Base-by-base conservation (phyloP, 2,113 vertebrate species). In the Alexandromys fortis region DNA sequence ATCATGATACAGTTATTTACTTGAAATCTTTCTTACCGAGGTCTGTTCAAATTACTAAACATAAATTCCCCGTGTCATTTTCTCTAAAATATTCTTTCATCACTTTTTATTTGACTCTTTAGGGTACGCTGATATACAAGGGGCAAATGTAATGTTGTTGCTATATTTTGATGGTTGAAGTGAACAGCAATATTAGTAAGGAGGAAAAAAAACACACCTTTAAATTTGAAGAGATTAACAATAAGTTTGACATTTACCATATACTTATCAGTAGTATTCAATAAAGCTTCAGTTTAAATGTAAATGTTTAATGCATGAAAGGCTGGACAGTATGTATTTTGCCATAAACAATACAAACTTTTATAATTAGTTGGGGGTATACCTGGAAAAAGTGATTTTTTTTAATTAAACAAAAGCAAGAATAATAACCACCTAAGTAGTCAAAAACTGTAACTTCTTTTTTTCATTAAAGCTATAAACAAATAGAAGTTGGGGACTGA, bases 221-320 rank as follows among this genome's bases (percentile, higher is more conserved):
- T 81, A 91, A 67, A 76, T 49, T 77, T 35, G 88, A 89, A 61
- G 72, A 28, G 7, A 33, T 87, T 94, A 77, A 96, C 55, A 86
- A 77, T 91, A 91, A 95, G 76, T 42, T 72, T 96, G 79, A 95
- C 65, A 96, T 94, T 96, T 96, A 96, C 47, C 21, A 92, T 89
- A 86, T 0, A 65, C 16, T 95, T 94, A 92, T 67, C 24, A 47
- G 42, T 89, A 45, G 63, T 76, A 93, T 22, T 83, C 93, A 95
- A 58, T 95, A 85, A 92, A 95, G 68, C 47, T 47, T 87, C 75
- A 93, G 63, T 26, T 91, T 94, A 94, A 96, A 90, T 90, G 55
- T 86, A 97, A 93, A 87, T 91, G 68, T 67, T 94, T 92, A 96
- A 96, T 75, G 38, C 30, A 95, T 79, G 65, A 91, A 90, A 93